These are phyloP conservation scores for Himalopsyche phryganea DNA, from an alignment of 1,140 invertebrate genomes.

Conservation along the genomic window DNA sequence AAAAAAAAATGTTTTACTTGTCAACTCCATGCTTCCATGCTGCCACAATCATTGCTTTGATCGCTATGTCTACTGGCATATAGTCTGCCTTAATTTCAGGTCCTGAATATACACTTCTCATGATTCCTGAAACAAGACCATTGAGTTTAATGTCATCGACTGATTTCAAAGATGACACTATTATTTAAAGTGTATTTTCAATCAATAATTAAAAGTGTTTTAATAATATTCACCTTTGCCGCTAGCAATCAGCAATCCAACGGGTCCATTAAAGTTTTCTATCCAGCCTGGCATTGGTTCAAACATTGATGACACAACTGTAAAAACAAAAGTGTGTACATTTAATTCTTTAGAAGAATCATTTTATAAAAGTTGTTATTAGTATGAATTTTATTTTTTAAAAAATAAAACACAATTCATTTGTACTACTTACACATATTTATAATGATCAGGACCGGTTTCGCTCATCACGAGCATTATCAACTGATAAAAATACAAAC, in stretches of 20 bases:
- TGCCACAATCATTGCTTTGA: conserved; percentile 74
- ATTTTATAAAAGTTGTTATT: no score
- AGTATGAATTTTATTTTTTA: conserved; percentile 29
- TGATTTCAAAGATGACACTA: no score
- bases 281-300: conserved; percentile 82
- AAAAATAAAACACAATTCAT: not conserved
- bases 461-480: no score
- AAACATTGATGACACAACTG: conserved; percentile 61
- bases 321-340: conserved; percentile 36
- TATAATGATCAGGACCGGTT: no score
- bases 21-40: conserved; percentile 68
- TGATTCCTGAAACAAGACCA: conserved; percentile 53
- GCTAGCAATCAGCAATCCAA: conserved; percentile 68
- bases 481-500: no score
- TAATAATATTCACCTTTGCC: conserved; percentile 67
- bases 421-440: no score
- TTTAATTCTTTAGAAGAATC: no score
- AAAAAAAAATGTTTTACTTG: conserved; percentile 55
- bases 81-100: conserved; percentile 66
- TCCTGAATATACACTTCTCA: conserved; percentile 69
- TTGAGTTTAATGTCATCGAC: no score
- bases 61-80: conserved; percentile 81
- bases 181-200: no score
- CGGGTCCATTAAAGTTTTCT: conserved; percentile 93
- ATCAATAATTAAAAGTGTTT: no score